Conservation (phyloP, 2,797 vertebrate genomes). For the Helostoma temminkii region DNA sequence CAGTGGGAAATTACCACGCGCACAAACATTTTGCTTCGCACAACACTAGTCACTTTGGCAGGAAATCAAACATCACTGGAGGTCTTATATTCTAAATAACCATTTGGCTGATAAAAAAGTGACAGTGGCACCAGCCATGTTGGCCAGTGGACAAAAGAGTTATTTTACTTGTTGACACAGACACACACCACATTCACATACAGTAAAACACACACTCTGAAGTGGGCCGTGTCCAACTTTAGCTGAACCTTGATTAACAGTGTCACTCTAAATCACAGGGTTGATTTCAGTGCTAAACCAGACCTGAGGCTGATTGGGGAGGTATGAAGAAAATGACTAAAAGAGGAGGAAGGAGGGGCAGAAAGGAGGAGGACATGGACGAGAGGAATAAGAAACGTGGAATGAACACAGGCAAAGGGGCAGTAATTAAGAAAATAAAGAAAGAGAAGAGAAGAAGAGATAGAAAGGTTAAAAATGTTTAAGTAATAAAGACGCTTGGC, state of each 20-base stretch:
- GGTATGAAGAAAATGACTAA: constrained; percentile 32
- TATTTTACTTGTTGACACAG: constrained; percentile 14
- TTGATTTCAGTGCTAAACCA: constrained; percentile 67
- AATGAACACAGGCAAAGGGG: neutral
- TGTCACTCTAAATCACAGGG: constrained; percentile 69
- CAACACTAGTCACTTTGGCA: constrained; percentile 13
- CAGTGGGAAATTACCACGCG: constrained; percentile 7
- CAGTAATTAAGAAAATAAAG: neutral
- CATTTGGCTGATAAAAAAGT: constrained; percentile 33
- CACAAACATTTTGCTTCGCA: constrained; percentile 14
- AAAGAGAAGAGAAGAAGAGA: neutral
- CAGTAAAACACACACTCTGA: constrained; percentile 9
- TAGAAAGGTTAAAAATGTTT: neutral
- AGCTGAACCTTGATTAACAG: constrained; percentile 67
- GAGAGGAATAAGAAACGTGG: neutral
- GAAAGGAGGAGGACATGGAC: neutral
- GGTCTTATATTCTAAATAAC: constrained; percentile 18
- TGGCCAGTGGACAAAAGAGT: neutral
- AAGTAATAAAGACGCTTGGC: constrained; percentile 7
- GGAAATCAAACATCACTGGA: constrained; percentile 1
- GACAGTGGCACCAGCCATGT: constrained; percentile 27
- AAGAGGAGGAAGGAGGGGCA: neutral
- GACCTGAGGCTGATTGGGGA: constrained; percentile 54
- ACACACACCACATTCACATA: constrained; percentile 5
- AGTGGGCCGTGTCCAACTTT: constrained; percentile 35